phyloP scores from a whole-genome alignment of 2,113 vertebrate species.

The Sorex fumeus region DNA sequence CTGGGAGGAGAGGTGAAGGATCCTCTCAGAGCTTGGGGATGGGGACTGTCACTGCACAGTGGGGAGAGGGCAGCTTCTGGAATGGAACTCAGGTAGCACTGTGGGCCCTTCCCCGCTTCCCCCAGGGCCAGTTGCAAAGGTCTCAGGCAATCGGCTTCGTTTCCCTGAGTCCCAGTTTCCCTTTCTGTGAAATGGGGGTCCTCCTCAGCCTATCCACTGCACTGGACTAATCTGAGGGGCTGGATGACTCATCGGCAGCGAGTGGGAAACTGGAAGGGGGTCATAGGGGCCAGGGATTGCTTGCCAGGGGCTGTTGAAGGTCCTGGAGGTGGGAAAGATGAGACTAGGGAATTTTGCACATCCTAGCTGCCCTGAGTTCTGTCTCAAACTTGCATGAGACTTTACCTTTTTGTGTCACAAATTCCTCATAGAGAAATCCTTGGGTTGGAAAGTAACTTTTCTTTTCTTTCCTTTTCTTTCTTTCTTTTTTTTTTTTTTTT shows the following conservation, averaged over 20 bases:
- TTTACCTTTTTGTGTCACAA: neutral
- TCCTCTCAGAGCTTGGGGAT: neutral
- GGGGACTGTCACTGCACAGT: neutral
- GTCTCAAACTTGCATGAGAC: neutral
- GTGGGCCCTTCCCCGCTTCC: neutral
- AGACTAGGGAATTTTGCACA: neutral
- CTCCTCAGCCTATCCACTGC: neutral
- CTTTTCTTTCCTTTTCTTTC: too few relatives aligned
- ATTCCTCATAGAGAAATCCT: conserved; percentile 44
- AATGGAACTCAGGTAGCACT: neutral
- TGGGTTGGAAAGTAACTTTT: conserved; percentile 21
- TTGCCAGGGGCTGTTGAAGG: neutral
- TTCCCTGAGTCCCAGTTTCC: conserved; percentile 26
- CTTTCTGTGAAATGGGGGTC: neutral
- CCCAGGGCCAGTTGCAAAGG: neutral
- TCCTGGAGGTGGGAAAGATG: neutral
- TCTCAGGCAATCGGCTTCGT: neutral
- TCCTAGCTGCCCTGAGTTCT: conserved; percentile 3
- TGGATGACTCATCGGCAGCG: neutral
- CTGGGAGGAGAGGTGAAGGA: neutral
- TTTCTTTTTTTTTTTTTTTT: too few relatives aligned
- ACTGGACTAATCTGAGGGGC: neutral
- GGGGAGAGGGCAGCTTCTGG: neutral
- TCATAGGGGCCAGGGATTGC: neutral
- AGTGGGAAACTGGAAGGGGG: neutral